A percentile compares a stretch with the other conserved stretches of the same genome.
These are phyloP conservation scores for Andrena bicolor DNA, from an alignment of 2,888 invertebrate species.

Conservation along the genomic window DNA sequence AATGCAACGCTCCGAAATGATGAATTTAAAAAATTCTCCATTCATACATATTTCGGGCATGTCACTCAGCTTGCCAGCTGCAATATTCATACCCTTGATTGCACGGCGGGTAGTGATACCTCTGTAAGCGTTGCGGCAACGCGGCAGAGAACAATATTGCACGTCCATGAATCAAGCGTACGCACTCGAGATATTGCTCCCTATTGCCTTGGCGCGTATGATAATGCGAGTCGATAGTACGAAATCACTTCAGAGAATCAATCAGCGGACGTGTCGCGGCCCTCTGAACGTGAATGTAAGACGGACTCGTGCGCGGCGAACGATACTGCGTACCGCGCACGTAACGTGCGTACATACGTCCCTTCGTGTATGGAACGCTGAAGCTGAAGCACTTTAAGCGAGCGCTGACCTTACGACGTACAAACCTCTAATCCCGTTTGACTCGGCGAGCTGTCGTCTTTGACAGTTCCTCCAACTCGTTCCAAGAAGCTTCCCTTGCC, in stretches of 20 bases:
- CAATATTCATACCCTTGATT: constrained; percentile 36
- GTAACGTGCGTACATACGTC: background rate
- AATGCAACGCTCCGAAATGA: too few species aligned
- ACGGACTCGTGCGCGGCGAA: constrained; percentile 21
- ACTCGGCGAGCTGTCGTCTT: constrained; percentile 65
- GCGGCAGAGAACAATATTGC: constrained; percentile 67
- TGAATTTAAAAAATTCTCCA: background rate
- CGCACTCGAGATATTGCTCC: constrained; percentile 62
- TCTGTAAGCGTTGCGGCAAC: constrained; percentile 49
- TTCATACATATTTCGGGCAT: background rate
- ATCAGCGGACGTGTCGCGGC: constrained; percentile 64
- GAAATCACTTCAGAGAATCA: constrained; percentile 68
- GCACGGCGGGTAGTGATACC: constrained; percentile 42
- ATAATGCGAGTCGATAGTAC: constrained; percentile 68
- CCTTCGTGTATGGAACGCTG: constrained; percentile 13
- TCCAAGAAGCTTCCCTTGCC: constrained; percentile 59
- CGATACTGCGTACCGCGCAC: constrained; percentile 23
- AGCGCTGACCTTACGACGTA: constrained; percentile 59
- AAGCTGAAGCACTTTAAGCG: constrained; percentile 55
- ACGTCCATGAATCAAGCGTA: constrained; percentile 66
- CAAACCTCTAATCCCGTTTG: constrained; percentile 62
- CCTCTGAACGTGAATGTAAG: constrained; percentile 38
- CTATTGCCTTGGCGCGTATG: constrained; percentile 51
- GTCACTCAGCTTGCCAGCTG: background rate
- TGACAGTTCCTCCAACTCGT: constrained; percentile 67